Percentiles rank a stretch among this genome's conserved stretches.
Evolutionary conservation across 2,113 vertebrate genomes (phyloP).

Genomic region (Aphyosemion australe): DNA sequence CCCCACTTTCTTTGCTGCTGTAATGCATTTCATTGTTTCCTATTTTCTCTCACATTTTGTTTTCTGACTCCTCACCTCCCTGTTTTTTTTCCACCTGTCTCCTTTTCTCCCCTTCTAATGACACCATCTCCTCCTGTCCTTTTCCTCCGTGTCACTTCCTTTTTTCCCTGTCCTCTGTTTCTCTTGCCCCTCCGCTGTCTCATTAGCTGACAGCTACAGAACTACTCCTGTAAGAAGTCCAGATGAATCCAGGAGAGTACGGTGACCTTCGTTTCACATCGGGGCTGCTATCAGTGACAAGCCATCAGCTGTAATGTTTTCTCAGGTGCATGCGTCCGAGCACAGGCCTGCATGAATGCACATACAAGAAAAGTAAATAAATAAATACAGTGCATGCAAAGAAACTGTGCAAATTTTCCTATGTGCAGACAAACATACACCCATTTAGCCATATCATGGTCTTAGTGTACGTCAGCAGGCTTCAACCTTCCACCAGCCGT

Average conservation of each 20-base stretch:
- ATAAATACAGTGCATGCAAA: slow-evolving; percentile 33
- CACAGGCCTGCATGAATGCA: background rate
- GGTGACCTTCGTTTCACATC: slow-evolving; percentile 71
- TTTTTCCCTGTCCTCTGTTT: slow-evolving; percentile 41
- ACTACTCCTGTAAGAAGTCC: slow-evolving; percentile 65
- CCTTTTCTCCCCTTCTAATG: slow-evolving; percentile 29
- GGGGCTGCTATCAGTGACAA: slow-evolving; percentile 76
- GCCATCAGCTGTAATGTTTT: slow-evolving; percentile 65
- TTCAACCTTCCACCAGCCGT: slow-evolving; percentile 61
- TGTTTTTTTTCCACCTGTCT: background rate
- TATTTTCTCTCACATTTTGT: slow-evolving; percentile 20
- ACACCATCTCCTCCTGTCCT: slow-evolving; percentile 25
- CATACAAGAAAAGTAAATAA: background rate
- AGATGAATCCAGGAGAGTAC: slow-evolving; percentile 70
- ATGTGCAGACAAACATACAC: slow-evolving; percentile 11
- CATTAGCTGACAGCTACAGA: slow-evolving; percentile 73
- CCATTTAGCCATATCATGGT: slow-evolving; percentile 38
- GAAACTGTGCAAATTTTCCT: slow-evolving; percentile 14
- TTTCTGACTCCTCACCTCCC: background rate
- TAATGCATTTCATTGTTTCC: slow-evolving; percentile 6
- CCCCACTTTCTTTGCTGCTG: slow-evolving; percentile 2
- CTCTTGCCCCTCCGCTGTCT: slow-evolving; percentile 49
- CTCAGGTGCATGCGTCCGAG: slow-evolving; percentile 28
- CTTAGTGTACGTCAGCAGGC: slow-evolving; percentile 52
- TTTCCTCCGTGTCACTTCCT: slow-evolving; percentile 36